Percentiles rank a stretch among this genome's conserved stretches.
phyloP scores from a whole-genome alignment of 1,140 invertebrate genomes.

The Drosophila sucinea region DNA sequence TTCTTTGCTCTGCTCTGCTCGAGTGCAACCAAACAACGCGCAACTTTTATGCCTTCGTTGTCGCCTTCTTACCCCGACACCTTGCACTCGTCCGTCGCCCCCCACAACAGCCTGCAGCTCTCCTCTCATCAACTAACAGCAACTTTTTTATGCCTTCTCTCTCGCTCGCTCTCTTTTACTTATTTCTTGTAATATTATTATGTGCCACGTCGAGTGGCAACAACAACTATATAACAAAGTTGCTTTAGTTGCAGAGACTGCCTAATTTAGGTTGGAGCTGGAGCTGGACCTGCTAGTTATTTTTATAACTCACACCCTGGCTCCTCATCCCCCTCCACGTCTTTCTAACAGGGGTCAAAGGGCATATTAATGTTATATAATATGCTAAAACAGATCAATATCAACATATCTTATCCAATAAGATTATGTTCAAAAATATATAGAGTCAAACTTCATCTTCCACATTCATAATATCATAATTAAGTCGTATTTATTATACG shows the following conservation, averaged over 20 bases:
- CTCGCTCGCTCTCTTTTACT: constrained; percentile 7
- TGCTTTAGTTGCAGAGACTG: constrained; percentile 9
- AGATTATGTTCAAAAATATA: too few relatives aligned
- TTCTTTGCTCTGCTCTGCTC: constrained; percentile 45
- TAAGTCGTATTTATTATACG: too few relatives aligned
- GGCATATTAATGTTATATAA: neutral
- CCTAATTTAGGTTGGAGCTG: constrained; percentile 35
- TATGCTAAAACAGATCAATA: too few relatives aligned
- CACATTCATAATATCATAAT: too few relatives aligned
- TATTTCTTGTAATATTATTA: constrained; percentile 72
- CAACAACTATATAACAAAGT: constrained; percentile 38
- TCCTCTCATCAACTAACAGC: constrained; percentile 31
- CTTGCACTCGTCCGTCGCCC: constrained; percentile 3
- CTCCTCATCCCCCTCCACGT: too few relatives aligned
- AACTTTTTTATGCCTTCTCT: constrained; percentile 32
- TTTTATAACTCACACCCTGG: neutral
- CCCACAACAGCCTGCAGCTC: constrained; percentile 7
- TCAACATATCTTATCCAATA: too few relatives aligned
- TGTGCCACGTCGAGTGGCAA: constrained; percentile 68
- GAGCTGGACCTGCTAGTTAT: neutral
- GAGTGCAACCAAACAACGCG: constrained; percentile 71
- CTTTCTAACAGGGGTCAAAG: neutral
- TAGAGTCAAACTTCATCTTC: too few relatives aligned
- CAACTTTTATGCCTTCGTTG: constrained; percentile 69
- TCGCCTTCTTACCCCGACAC: constrained; percentile 46